Evolutionary conservation across 2,888 invertebrate species (phyloP).

Genomic region (Sminthurides aquaticus): DNA sequence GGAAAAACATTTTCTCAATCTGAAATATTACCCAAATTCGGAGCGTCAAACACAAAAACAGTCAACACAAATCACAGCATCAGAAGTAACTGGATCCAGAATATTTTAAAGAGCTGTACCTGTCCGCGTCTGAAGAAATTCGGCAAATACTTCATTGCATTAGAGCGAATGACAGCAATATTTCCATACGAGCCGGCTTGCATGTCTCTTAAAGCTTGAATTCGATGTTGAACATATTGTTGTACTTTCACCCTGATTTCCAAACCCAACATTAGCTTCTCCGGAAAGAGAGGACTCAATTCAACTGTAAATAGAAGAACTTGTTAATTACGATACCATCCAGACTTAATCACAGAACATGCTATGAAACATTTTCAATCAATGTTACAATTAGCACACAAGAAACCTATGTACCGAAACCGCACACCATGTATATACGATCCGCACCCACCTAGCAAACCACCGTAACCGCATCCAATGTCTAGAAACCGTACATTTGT

Average conservation of each 20-base stretch:
- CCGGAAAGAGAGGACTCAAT: conserved; percentile 81
- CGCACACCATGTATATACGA: too few species aligned
- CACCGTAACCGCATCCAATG: conserved; percentile 97
- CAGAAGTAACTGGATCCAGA: too few species aligned
- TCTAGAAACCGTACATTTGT: conserved; percentile 79
- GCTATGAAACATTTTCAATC: too few species aligned
- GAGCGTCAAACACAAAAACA: neutral
- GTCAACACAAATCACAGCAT: too few species aligned
- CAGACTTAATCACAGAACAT: neutral
- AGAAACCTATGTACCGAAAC: neutral
- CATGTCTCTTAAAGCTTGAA: conserved; percentile 72
- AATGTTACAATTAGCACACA: too few species aligned
- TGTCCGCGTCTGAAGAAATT: conserved; percentile 93
- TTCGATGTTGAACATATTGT: conserved; percentile 93
- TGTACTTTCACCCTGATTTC: conserved; percentile 98
- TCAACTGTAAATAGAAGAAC: conserved; percentile 13
- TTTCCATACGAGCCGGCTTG: conserved; percentile 75
- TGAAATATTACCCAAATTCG: conserved; percentile 55
- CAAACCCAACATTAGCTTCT: conserved; percentile 82
- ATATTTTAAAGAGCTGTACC: too few species aligned
- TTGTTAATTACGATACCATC: conserved; percentile 17
- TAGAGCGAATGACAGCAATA: conserved; percentile 87
- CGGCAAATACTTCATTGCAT: conserved; percentile 99
- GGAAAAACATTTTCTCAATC: conserved; percentile 93
- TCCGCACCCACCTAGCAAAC: conserved; percentile 77